phyloP scores from a whole-genome alignment of 2,888 invertebrate genomes.

The Drosophila subsilvestris region DNA sequence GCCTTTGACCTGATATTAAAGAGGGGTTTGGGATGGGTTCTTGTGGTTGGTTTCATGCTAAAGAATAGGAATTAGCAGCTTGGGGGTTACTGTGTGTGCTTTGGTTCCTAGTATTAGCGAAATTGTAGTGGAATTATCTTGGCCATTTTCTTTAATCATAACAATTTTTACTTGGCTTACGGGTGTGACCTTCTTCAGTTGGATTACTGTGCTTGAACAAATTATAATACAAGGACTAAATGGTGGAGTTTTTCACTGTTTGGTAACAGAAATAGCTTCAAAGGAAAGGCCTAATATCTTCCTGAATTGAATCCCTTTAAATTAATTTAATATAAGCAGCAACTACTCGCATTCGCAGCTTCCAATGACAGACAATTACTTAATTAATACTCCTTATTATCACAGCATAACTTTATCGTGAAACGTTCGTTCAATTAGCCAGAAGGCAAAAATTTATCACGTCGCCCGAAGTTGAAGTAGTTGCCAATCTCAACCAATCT shows the following conservation, averaged over 20 bases:
- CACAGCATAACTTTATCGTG: slow-evolving; percentile 2
- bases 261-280: too few relatives aligned
- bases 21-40: not conserved
- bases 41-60: slow-evolving; percentile 3
- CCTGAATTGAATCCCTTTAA: not conserved
- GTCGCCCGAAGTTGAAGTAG: slow-evolving; percentile 35
- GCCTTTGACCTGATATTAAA: slow-evolving; percentile 39
- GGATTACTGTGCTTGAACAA: slow-evolving; percentile 7
- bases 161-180: slow-evolving; percentile 4
- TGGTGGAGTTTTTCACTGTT: not conserved
- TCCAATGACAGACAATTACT: not conserved
- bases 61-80: slow-evolving; percentile 10
- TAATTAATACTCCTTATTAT: slow-evolving; percentile 13
- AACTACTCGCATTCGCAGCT: not conserved
- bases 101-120: slow-evolving; percentile 1
- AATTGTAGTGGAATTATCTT: slow-evolving; percentile 31
- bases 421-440: slow-evolving; percentile 21
- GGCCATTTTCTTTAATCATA: slow-evolving; percentile 26
- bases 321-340: not conserved
- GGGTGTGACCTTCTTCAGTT: not conserved
- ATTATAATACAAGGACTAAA: not conserved
- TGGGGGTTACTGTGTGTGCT: not conserved
- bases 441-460: slow-evolving; percentile 36
- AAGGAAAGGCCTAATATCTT: too few relatives aligned
- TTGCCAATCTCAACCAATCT: slow-evolving; percentile 27